These are phyloP conservation scores for Ascidia mentula DNA, from an alignment of 23 tunicate genomes.

Conservation along the genomic window DNA sequence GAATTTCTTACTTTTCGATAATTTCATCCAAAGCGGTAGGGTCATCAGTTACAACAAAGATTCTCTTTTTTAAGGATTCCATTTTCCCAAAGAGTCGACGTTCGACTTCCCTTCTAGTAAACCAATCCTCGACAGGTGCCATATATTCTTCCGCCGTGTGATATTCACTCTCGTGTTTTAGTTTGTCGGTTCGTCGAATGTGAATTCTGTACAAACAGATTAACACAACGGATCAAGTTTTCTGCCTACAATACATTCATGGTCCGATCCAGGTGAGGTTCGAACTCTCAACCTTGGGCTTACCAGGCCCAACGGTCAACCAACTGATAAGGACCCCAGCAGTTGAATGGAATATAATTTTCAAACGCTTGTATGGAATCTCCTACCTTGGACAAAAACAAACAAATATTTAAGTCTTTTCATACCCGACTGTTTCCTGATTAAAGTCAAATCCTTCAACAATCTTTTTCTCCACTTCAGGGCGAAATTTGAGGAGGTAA, in stretches of 20 bases:
- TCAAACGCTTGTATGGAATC: no score
- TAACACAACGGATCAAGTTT: no score
- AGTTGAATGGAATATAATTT: no score
- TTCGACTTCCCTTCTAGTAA: neutral
- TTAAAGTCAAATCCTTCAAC: neutral
- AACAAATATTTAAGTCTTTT: no score
- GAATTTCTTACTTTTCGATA: neutral
- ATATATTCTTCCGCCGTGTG: neutral
- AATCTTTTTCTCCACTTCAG: neutral
- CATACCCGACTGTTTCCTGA: neutral
- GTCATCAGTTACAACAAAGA: neutral
- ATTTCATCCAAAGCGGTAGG: conserved; percentile 4
- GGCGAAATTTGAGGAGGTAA: conserved; percentile 3
- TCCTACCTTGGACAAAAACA: no score
- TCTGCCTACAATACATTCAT: no score
- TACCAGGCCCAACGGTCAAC: no score
- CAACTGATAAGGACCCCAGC: no score
- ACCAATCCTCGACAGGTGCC: neutral
- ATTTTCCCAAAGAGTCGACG: neutral
- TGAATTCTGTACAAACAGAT: neutral
- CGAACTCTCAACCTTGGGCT: no score
- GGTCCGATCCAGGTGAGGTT: no score
- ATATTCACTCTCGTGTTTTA: neutral
- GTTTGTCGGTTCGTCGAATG: neutral
- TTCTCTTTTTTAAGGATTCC: neutral